Evolutionary conservation across 2,888 invertebrate species (phyloP), one percentile per base, ranked within the genome.

Genomic region (Nomada lathburiana): DNA sequence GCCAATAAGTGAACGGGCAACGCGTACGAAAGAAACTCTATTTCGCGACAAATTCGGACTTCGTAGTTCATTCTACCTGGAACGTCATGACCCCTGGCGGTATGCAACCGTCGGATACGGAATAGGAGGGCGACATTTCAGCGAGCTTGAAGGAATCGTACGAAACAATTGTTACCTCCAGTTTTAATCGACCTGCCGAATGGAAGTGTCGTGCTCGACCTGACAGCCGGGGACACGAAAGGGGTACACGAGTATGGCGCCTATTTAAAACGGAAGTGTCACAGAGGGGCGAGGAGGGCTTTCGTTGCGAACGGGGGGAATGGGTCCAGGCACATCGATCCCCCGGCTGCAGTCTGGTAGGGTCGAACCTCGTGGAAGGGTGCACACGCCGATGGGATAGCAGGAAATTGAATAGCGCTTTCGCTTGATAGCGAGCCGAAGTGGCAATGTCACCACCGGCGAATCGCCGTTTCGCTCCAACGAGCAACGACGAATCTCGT

Each of bases 351-450:
- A 86, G 80, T 74, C 86, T 80, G 69, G 71, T 84, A 76, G 63
- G 59, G 59, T 68, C 60, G 47, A 65, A 36, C 72, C 80, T 79
- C 71, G 77, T 3, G 47, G 47, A 47, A 47, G 47, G 47, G 47
- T 47, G 47, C 47, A 47, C 47, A 16, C 47, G 47, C 47, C 47
- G 47, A 47, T 16, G 47, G 13, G 47, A 47, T 77, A 85, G 84
- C 79, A 85, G 86, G 81, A 86, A 87, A 87, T 86, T 85, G 83
- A 85, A 85, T 80, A 83, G 83, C 63, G 85, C 81, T 85, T 71
- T 82, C 77, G 73, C 63, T 69, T 81, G 82, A 77, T 76, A 75
- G 82, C 55, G 72, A 57, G 59, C 57, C 74, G 64, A 86, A 80
- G 70, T 65, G 68, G 68, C 76, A 74, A 55, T 77, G 81, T 80